phyloP scores from a whole-genome alignment of 2,888 invertebrate genomes.

The Philonicus albiceps region DNA sequence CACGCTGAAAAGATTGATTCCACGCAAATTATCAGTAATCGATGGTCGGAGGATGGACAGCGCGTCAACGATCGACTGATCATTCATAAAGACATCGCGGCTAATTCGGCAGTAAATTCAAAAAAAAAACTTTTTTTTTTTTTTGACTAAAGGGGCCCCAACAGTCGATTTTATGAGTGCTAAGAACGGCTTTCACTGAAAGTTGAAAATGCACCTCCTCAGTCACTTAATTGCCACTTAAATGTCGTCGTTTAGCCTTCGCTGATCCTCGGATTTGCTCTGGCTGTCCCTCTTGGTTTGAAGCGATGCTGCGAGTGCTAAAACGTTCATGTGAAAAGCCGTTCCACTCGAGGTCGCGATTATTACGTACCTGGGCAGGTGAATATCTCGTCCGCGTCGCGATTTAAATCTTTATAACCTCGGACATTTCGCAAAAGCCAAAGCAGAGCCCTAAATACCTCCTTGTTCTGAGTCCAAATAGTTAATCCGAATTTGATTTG shows the following conservation, averaged over 20 bases:
- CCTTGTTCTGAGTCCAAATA: conserved; percentile 22
- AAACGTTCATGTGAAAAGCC: neutral
- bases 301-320: neutral
- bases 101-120: neutral
- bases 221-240: conserved; percentile 18
- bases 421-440: conserved; percentile 3
- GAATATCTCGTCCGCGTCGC: neutral
- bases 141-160: neutral
- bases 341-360: conserved; percentile 12
- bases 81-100: neutral
- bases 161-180: neutral
- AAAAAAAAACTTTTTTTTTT: no score
- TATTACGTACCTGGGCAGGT: conserved; percentile 2
- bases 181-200: neutral
- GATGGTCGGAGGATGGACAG: neutral
- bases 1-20: neutral
- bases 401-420: conserved; percentile 21
- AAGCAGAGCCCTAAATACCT: conserved; percentile 9
- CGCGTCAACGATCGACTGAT: neutral
- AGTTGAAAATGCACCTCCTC: neutral
- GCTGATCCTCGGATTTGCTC: neutral
- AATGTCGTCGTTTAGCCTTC: conserved; percentile 7
- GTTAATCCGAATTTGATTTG: conserved; percentile 42
- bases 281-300: neutral
- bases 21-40: neutral